Evolutionary conservation across 2,113 vertebrate genomes (phyloP), one percentile per base, ranked within the genome.

Genomic region (Hippocampus comes): DNA sequence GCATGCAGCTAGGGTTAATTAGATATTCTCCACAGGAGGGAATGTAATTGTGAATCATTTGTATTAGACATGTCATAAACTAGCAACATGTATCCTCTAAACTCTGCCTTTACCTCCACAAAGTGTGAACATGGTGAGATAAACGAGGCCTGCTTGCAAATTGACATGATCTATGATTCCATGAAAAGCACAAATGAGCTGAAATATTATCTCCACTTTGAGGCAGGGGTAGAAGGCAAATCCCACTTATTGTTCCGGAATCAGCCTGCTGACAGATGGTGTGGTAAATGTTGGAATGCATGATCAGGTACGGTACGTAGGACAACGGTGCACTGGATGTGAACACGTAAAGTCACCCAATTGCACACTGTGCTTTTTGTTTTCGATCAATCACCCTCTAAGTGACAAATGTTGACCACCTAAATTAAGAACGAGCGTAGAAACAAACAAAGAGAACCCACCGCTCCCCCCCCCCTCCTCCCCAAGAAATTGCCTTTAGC

Each of bases 241-340:
- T 66, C 55, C 1, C 34, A 65, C 46, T 71, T 43, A 70, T 74
- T 27, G 63, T 18, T n/a, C 34, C 49, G 38, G 18, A 60, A 79
- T 63, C 12, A 79, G 70, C 71, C 42, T 63, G 67, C 46, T 75
- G 70, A 77, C 73, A 76, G 70, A 80, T 82, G 74, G 64, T 41
- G n/a, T 55, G 9, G 21, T 74, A 61, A 34, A 53, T 68, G 38
- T 77, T 53, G 55, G 51, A 18, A 68, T 53, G 61, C 51, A 73
- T 79, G 63, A 75, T 60, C 73, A 57, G 67, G 51, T 71, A 43
- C 42, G 1, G 59, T 2, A 12, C 4, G 65, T 11, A 1, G 11
- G 10, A 8, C 11, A 68, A 65, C n/a, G 18, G 15, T 41, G 56
- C 61, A 66, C 71, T 76, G 59, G 67, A 27, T 71, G 57, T 60